A percentile compares a stretch with the other conserved stretches of the same genome.
Conservation (phyloP, 2,113 vertebrate species). For the Erpornis zantholeuca region DNA sequence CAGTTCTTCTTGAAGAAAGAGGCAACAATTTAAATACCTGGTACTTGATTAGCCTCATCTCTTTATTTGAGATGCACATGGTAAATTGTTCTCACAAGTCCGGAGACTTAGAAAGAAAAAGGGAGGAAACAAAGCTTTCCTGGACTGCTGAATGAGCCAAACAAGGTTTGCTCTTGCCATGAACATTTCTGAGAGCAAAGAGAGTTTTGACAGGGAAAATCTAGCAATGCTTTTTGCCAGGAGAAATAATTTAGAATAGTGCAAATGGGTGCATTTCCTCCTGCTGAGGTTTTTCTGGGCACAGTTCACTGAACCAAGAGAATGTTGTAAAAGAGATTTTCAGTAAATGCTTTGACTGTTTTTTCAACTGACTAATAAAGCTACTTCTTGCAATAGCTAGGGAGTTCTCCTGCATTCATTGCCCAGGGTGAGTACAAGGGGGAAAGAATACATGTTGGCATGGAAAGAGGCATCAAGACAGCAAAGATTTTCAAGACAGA, state of each 20-base stretch:
- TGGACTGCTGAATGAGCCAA: neutral
- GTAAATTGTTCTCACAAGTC: neutral
- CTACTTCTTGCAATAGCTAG: neutral
- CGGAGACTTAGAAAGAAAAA: neutral
- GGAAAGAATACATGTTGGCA: neutral
- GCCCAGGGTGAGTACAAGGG: neutral
- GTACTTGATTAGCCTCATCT: neutral
- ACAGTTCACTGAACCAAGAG: neutral
- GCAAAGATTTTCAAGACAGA: neutral
- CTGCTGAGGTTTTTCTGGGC: slow-evolving; percentile 17
- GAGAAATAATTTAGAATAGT: neutral
- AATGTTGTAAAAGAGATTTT: neutral
- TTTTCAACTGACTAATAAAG: neutral
- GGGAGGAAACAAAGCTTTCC: neutral
- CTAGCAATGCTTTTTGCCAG: neutral
- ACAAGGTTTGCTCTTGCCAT: neutral
- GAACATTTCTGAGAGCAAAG: neutral
- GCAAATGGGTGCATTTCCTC: neutral
- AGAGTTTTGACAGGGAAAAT: neutral
- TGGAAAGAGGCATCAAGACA: neutral
- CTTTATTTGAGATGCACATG: neutral
- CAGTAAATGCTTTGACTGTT: neutral
- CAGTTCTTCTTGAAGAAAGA: neutral
- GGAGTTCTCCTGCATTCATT: neutral
- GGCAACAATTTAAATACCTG: neutral